Evolutionary conservation across 64 coral and sea anemone species (phyloP), one percentile per base, ranked within the genome.

Genomic region (Astreopora myriophthalma): DNA sequence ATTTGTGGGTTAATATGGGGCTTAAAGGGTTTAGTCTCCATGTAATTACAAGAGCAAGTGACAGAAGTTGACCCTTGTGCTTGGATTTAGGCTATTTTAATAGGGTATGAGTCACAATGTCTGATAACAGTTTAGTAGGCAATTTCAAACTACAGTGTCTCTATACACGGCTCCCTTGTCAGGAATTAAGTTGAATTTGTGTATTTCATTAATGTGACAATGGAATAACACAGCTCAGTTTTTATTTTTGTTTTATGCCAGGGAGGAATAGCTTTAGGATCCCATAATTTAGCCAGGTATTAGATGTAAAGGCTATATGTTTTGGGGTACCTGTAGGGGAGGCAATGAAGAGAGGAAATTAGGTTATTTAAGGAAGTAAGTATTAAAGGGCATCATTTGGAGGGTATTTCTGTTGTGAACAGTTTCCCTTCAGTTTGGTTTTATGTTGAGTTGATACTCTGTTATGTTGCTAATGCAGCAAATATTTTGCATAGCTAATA

Each of bases 251-350:
- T 72, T 34, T 72, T 72, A 34, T 72, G 69, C 69, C 69, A 72
- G 31, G 69, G 69, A 72, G 69, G 69, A 72, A 72, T 72, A 72
- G 69, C 69, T 72, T 72, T 72, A 72, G 69, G 69, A 72, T 26
- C 69, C 69, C 31, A 72, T 72, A 72, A 72, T 72, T 72, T 72
- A 72, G 69, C 69, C 69, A 72, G 69, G 69, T 72, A 72, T 72
- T 72, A 72, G 30, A 72, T 72, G 69, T 72, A 72, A 72, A 26
- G 69, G 69, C 69, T 72, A 72, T 72, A 19, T 26, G 31, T 72
- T 72, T 72, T 72, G 69, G 69, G 69, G 31, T 72, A 72, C 69
- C 69, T 72, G 69, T 72, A 72, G 69, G 69, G 69, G 69, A 72
- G 69, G 69, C 31, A 72, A 72, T 34, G 69, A 72, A 72, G 69